Conservation (phyloP, 2,888 invertebrate genomes). For the Athalia rosae region DNA sequence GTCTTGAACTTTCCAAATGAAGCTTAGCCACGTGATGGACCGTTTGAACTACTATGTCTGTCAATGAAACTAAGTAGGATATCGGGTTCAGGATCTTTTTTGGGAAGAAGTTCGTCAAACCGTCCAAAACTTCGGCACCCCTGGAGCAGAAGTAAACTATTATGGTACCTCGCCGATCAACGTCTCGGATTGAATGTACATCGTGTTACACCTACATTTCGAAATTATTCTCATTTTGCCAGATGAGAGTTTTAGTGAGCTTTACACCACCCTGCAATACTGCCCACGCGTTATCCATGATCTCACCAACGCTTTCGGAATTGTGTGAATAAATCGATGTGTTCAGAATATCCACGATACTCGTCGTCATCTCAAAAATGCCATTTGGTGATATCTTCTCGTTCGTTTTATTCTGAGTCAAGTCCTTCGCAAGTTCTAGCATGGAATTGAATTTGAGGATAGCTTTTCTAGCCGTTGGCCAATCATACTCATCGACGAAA, state of each 20-base stretch:
- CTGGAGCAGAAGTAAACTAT: conserved; percentile 56
- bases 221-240: conserved; percentile 57
- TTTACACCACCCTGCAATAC: conserved; percentile 61
- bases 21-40: conserved; percentile 63
- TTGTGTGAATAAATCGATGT: conserved; percentile 27
- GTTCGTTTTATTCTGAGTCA: conserved; percentile 47
- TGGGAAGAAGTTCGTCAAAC: conserved; percentile 58
- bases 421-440: conserved; percentile 57
- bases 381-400: conserved; percentile 35
- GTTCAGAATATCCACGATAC: conserved; percentile 44
- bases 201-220: conserved; percentile 57
- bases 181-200: background rate
- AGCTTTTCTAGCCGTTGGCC: conserved; percentile 58
- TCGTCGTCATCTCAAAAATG: conserved; percentile 51
- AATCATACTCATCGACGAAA: conserved; percentile 59
- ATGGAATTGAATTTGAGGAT: conserved; percentile 60
- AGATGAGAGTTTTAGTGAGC: conserved; percentile 59
- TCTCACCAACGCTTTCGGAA: conserved; percentile 54
- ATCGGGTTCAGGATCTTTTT: conserved; percentile 59
- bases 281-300: conserved; percentile 58
- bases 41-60: conserved; percentile 59
- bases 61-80: conserved; percentile 61
- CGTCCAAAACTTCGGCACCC: conserved; percentile 62
- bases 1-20: conserved; percentile 58
- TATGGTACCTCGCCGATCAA: background rate